Percentiles rank a stretch among this genome's conserved stretches.
phyloP scores from a whole-genome alignment of 2,797 vertebrate genomes.

The Crenichthys baileyi region DNA sequence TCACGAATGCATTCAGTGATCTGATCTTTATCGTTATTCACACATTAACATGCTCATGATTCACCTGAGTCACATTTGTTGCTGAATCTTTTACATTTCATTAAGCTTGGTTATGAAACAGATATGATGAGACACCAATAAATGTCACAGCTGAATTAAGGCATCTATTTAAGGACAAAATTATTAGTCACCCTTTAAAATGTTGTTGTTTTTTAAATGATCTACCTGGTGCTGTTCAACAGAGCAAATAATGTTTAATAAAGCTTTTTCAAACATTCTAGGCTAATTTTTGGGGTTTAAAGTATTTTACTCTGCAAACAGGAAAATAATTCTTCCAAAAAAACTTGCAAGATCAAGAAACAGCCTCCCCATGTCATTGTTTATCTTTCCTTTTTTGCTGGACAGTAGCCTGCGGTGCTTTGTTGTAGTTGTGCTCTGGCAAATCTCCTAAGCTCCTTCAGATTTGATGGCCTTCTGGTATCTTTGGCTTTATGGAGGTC shows the following conservation, averaged over 20 bases:
- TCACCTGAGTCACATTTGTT: constrained; percentile 2
- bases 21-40: neutral
- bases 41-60: neutral
- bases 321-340: neutral
- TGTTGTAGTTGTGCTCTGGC: too few species aligned
- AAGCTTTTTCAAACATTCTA: neutral
- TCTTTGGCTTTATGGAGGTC: too few species aligned
- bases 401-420: too few species aligned
- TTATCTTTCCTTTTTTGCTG: too few species aligned
- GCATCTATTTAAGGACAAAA: neutral
- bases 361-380: too few species aligned
- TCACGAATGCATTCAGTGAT: neutral
- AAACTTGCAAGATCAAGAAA: neutral
- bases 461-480: too few species aligned
- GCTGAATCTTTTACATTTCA: neutral
- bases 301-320: too few species aligned
- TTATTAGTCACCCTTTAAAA: neutral
- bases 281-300: too few species aligned
- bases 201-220: neutral
- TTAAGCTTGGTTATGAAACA: neutral
- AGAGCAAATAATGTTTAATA: neutral
- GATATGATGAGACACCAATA: neutral
- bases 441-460: too few species aligned
- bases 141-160: neutral
- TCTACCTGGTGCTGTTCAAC: neutral